Conservation (phyloP, 92 coral and sea anemone species). For the Porites evermanni region DNA sequence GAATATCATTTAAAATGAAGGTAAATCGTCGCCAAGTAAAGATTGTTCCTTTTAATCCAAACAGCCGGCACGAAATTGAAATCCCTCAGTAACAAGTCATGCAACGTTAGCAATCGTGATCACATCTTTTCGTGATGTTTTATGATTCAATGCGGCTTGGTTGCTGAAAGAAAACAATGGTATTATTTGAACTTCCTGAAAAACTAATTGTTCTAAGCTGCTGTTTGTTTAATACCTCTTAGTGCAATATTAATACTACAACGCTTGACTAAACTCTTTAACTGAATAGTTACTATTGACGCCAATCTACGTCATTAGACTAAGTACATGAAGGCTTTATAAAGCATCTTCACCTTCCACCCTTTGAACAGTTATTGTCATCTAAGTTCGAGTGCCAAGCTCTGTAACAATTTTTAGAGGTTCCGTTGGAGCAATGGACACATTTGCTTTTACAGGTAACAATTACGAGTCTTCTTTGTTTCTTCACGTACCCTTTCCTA, state of each 20-base stretch:
- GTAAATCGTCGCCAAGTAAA: conserved; percentile 39
- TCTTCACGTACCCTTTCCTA: background rate
- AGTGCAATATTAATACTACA: conserved; percentile 39
- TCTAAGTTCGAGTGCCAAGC: conserved; percentile 19
- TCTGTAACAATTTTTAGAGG: background rate
- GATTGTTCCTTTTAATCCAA: conserved; percentile 24
- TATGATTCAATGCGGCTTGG: conserved; percentile 17
- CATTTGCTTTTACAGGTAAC: conserved; percentile 56
- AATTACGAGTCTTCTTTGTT: background rate
- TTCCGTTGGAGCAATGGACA: conserved; percentile 33
- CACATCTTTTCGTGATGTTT: conserved; percentile 31
- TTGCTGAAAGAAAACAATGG: conserved; percentile 34
- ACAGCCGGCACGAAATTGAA: conserved; percentile 5
- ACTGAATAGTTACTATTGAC: conserved; percentile 49
- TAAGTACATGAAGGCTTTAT: conserved; percentile 30
- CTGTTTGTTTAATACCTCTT: conserved; percentile 57
- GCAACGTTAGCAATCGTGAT: conserved; percentile 3
- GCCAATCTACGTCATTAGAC: conserved; percentile 46
- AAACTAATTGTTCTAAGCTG: conserved; percentile 37
- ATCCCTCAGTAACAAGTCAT: background rate
- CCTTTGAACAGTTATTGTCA: conserved; percentile 9
- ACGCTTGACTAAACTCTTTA: conserved; percentile 54
- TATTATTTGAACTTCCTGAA: conserved; percentile 45
- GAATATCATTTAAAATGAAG: conserved; percentile 38
- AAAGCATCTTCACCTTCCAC: conserved; percentile 18